phyloP scores from a whole-genome alignment of 2,888 invertebrate species.

The Acleris sparsana region DNA sequence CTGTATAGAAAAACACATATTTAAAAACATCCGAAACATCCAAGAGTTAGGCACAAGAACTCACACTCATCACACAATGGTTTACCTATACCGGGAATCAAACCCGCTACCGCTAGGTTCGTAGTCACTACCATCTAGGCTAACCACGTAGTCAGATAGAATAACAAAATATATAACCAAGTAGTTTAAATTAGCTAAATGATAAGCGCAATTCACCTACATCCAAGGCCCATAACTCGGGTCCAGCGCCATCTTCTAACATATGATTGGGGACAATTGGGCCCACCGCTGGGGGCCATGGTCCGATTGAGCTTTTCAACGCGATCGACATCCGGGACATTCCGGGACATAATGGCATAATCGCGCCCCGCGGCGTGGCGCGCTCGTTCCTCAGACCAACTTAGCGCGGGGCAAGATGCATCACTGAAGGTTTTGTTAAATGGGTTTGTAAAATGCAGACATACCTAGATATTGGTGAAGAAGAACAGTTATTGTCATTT shows the following conservation, averaged over 20 bases:
- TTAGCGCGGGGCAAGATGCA: slow-evolving; percentile 17
- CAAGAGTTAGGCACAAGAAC: no score
- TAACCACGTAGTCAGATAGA: neutral
- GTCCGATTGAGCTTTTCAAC: slow-evolving; percentile 62
- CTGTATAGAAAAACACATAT: no score
- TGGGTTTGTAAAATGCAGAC: no score
- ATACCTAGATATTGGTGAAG: no score
- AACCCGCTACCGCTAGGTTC: no score
- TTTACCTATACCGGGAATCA: no score
- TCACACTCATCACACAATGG: no score
- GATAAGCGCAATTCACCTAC: slow-evolving; percentile 32
- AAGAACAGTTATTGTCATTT: no score
- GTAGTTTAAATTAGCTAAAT: slow-evolving; percentile 5
- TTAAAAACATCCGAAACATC: no score
- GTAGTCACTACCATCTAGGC: no score
- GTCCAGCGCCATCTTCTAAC: slow-evolving; percentile 38
- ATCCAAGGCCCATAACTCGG: slow-evolving; percentile 36
- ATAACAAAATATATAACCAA: neutral
- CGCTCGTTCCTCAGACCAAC: slow-evolving; percentile 8
- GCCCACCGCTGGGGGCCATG: slow-evolving; percentile 60
- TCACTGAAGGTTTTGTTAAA: neutral
- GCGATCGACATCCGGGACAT: slow-evolving; percentile 63
- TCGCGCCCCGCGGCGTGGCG: slow-evolving; percentile 65
- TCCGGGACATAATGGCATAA: slow-evolving; percentile 71
- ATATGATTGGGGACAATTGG: slow-evolving; percentile 58